Base-by-base conservation (phyloP, 1,140 invertebrate genomes). In the Drosophila pseudoobscura region DNA sequence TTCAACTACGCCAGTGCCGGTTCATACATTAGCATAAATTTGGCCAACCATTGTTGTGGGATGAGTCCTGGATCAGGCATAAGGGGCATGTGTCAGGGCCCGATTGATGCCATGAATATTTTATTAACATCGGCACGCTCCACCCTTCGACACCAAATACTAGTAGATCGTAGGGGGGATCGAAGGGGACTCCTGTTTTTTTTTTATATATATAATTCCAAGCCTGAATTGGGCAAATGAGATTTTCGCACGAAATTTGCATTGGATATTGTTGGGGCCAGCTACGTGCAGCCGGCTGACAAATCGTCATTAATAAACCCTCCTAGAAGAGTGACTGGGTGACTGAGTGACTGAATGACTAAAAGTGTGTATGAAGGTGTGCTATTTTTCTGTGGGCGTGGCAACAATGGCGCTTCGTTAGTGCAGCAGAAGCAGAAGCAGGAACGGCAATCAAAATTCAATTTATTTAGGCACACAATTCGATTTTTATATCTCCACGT, bases 341-440 rank as follows among this genome's bases (percentile, higher is more conserved):
- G n/a, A 15, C 15, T 15, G 15, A 15, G 15, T 39, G 35, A 35
- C 64, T 74, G 22, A 41, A 24, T 59, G 39, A 7, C 66, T 44
- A 57, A 20, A 39, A 13, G 31, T 45, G 29, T 51, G 29, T 59
- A 22, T 43, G 8, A n/a, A 31, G 46, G 41, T 20, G 8, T 9
- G 24, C 31, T 31, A 31, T 9, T 8, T 13, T 22, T 9, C 35
- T 45, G 46, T 53, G 47, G 55, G 60, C 56, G 50, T 58, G 73
- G 24, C 55, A 78, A 87, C 83, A 87, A 87, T 87, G 66, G 83
- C 24, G 56, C 63, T 88, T 87, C 83, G 83, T 87, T 87, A 87
- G 84, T 88, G 63, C 65, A 78, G 31, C 69, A 64, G 29, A 8
- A 31, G 8, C 31, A 31, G 29, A 6, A 26, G 59, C 65, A 77